These are phyloP conservation scores for Pterostichus niger DNA, from an alignment of 2,888 invertebrate species.

Conservation along the genomic window DNA sequence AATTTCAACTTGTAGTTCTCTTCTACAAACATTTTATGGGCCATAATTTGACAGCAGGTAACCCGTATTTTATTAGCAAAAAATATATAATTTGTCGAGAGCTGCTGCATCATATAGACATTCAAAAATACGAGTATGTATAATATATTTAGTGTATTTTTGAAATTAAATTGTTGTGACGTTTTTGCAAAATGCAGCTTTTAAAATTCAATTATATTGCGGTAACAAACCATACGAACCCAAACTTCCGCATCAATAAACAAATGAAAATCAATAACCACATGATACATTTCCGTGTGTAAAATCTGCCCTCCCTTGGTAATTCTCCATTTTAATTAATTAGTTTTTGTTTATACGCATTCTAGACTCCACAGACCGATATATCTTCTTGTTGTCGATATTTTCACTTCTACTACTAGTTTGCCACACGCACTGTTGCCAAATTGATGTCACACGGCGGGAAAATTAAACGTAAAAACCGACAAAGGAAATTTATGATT, in stretches of 20 bases:
- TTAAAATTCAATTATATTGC: background rate
- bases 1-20: too few species aligned
- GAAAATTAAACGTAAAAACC: constrained; percentile 13
- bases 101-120: too few species aligned
- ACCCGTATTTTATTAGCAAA: too few species aligned
- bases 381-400: constrained; percentile 35
- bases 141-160: too few species aligned
- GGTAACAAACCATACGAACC: background rate
- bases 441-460: constrained; percentile 1
- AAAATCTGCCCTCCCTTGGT: constrained; percentile 17
- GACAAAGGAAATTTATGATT: constrained; percentile 3
- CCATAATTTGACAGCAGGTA: too few species aligned
- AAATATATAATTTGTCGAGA: too few species aligned
- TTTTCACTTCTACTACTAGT: background rate
- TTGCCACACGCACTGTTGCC: constrained; percentile 8
- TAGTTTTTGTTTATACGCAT: constrained; percentile 39
- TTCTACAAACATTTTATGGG: too few species aligned
- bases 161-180: too few species aligned
- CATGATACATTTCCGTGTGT: constrained; percentile 16
- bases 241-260: constrained; percentile 27
- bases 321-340: constrained; percentile 42
- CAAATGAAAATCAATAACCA: constrained; percentile 51
- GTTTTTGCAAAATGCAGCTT: background rate
- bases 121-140: too few species aligned
- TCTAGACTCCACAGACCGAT: constrained; percentile 12